Conservation (phyloP, 1,140 invertebrate genomes). For the Anastatus disparis region DNA sequence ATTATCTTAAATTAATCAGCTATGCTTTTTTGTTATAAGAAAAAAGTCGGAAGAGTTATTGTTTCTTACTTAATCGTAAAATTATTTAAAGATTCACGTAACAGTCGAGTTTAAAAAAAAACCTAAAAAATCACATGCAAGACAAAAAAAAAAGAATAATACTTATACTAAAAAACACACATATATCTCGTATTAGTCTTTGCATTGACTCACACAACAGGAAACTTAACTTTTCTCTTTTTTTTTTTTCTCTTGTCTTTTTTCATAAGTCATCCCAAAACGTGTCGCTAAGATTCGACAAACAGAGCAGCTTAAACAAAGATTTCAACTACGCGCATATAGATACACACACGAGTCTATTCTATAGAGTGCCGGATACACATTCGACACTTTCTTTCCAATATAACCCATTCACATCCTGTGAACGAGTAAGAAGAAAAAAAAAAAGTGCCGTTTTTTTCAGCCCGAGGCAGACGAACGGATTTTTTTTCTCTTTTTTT, state of each 20-base stretch:
- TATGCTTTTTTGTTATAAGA: too few species aligned
- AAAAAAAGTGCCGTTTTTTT: conserved; percentile 28
- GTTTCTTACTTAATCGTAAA: too few species aligned
- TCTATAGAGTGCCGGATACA: conserved; percentile 26
- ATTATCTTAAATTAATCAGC: too few species aligned
- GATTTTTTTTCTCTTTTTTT: not conserved
- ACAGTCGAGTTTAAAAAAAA: too few species aligned
- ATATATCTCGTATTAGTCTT: not conserved
- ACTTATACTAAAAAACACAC: too few species aligned
- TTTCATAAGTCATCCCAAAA: not conserved
- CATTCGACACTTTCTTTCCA: conserved; percentile 38
- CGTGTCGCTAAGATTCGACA: conserved; percentile 11
- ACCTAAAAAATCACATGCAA: too few species aligned
- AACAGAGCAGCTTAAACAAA: conserved; percentile 34
- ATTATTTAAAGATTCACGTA: too few species aligned
- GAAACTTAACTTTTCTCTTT: conserved; percentile 23
- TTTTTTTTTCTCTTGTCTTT: not conserved
- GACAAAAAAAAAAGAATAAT: too few species aligned
- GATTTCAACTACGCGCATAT: too few species aligned
- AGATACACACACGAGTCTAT: not conserved
- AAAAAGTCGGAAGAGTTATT: too few species aligned
- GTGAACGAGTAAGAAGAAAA: not conserved
- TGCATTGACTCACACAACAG: conserved; percentile 24
- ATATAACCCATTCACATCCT: not conserved
- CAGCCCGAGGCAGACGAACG: not conserved